Base-by-base conservation (phyloP, 2,797 vertebrate genomes). In the Taeniopygia guttata region DNA sequence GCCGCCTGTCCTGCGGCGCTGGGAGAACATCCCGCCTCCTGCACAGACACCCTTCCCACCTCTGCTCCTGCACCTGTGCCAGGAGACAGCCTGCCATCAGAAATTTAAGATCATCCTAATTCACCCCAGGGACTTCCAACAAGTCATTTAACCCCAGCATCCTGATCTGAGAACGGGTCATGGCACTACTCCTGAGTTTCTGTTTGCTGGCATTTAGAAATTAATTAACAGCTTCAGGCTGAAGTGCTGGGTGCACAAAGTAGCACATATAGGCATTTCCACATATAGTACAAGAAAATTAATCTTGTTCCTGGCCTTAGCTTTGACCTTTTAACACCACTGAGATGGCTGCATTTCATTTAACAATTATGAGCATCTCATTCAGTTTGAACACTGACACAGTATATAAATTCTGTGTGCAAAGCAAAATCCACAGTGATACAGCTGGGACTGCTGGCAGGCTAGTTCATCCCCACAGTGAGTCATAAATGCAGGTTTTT, bases 21-120 rank as follows among this genome's bases (percentile, higher is more conserved):
- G 42, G 55, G 51, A 68, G 36, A 40, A 25, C 32, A 9, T 15
- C 36, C 75, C 5, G n/a, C 5, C 2, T 13, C 63, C 13, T 4
- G 10, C 7, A 10, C 0, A 0, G 55, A 36, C 4, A 42, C 2
- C 5, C 60, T 40, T 13, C 30, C n/a, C 38, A 67, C 36, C 18
- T 23, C 60, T 32, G 5, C 26, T 51, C 34, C 72, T 23, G 46
- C 1, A 6, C 16, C 0, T 17, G 6, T 6, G 22, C 49, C 18
- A 90, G 22, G 32, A 66, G 43, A 42, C 0, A 1, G 64, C 10
- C 30, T 21, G 30, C 32, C 49, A 34, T 18, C 34, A 51, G n/a
- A 25, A 54, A 54, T 70, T 73, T 1, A 45, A 45, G 11, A 40
- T 42, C 26, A 22, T 9, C 60, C 1, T 40, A 12, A 63, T 36